Base-by-base conservation (phyloP, 2,113 vertebrate species). In the Rousettus leschenaultii region DNA sequence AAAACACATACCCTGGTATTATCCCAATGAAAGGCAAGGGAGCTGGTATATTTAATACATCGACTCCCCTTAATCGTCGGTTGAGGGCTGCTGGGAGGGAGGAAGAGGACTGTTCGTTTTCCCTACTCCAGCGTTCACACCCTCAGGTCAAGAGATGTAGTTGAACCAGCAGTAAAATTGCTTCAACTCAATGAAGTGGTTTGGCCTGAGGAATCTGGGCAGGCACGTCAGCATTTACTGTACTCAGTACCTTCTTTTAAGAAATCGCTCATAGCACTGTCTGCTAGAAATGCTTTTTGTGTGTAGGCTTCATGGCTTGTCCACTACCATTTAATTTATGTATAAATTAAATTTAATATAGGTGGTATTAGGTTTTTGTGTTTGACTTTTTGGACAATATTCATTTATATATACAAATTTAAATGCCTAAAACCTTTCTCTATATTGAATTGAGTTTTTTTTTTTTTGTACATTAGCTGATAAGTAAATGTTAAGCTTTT, bases 261-360 rank as follows among this genome's bases (percentile, higher is more conserved):
- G 65, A 91, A 77, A 93, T 65, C 24, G 16, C 16, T 66, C 38
- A 24, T 33, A 35, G 40, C 13, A 35, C 61, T 94, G 66, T 71
- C 35, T 19, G 15, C 6, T 30, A 73, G 77, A 80, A 77, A 59
- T 10, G 6, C 59, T 93, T 85, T 89, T 75, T 40, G 12, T 88
- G 26, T 74, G 33, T 21, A 84, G 48, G 21, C 15, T 86, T 96
- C 92, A 84, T 35, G 35, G 55, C 91, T 94, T 75, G 61, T 57
- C 84, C 59, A 80, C 53, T 94, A 61, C 16, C 71, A 93, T 96
- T 94, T 51, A 51, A 51, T 96, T 93, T 95, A 91, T 89, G 88
- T 63, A 93, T 91, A 86, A 96, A 71, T 88, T 94, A 65, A 85
- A 85, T 94, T 85, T 77, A 93, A 92, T 86, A 43, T 43, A 92